Conservation (phyloP, 2,113 vertebrate genomes). For the Gnathonemus longibarbis region DNA sequence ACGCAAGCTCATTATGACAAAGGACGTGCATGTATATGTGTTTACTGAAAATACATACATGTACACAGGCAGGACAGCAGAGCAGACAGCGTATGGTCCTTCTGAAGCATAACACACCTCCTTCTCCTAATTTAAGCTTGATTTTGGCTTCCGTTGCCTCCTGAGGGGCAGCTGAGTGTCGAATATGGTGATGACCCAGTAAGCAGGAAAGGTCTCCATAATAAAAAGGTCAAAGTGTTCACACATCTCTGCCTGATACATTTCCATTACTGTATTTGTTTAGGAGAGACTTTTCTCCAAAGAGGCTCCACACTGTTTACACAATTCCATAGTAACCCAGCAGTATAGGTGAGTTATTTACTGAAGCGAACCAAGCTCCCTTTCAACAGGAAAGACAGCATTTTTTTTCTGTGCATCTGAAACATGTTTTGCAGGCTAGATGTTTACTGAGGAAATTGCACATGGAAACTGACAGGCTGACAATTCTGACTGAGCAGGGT, state of each 20-base stretch:
- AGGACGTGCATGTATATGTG: background rate
- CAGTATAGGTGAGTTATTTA: background rate
- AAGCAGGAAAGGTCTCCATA: background rate
- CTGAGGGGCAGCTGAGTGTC: background rate
- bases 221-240: slow-evolving; percentile 4
- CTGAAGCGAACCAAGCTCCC: background rate
- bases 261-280: background rate
- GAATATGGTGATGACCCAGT: background rate
- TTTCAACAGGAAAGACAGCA: background rate
- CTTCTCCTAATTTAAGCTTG: background rate
- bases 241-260: background rate
- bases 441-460: background rate
- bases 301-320: background rate
- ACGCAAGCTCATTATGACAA: background rate
- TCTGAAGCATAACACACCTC: background rate
- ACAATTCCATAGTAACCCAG: background rate
- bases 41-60: background rate
- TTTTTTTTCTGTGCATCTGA: background rate
- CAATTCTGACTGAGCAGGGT: background rate
- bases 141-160: background rate
- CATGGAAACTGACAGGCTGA: background rate
- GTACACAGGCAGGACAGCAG: background rate
- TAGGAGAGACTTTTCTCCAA: background rate
- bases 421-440: background rate
- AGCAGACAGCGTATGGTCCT: background rate